phyloP scores from a whole-genome alignment of 2,113 vertebrate genomes.

The Trachemys scripta region DNA sequence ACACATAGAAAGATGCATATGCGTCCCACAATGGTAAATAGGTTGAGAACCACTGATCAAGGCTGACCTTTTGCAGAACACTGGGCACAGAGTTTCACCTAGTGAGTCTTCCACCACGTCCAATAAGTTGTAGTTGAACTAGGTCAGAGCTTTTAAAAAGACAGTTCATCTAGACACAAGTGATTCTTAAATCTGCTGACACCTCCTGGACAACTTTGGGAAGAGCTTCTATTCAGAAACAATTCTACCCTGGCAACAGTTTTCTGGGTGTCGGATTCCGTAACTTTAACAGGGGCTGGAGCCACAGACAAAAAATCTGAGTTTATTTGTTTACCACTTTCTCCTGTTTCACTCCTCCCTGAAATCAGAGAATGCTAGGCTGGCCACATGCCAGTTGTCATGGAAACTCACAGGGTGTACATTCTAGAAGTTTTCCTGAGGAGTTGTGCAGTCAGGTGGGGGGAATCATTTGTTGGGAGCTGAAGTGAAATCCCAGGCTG shows the following conservation, averaged over 20 bases:
- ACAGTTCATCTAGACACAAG: fast-evolving
- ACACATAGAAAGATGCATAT: too few species aligned
- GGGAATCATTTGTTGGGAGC: background rate
- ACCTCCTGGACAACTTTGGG: fast-evolving
- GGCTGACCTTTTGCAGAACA: background rate
- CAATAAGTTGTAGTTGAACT: fast-evolving
- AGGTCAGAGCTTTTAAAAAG: background rate
- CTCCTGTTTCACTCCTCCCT: background rate
- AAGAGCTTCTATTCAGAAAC: background rate
- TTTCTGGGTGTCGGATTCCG: background rate
- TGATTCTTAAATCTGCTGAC: background rate
- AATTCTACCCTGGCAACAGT: fast-evolving
- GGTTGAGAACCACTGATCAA: too few species aligned
- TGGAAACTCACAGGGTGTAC: constrained; percentile 43
- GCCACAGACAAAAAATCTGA: background rate
- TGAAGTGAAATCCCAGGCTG: fast-evolving
- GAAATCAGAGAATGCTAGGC: background rate
- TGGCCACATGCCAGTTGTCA: constrained; percentile 60
- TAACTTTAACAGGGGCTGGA: background rate
- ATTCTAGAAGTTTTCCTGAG: constrained; percentile 56
- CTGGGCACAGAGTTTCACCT: constrained; percentile 49
- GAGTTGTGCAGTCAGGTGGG: background rate
- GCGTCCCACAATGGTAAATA: too few species aligned
- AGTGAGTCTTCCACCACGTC: background rate
- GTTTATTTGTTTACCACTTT: background rate